phyloP scores from a whole-genome alignment of 2,888 invertebrate genomes.

The Trichogramma dendrolimi region DNA sequence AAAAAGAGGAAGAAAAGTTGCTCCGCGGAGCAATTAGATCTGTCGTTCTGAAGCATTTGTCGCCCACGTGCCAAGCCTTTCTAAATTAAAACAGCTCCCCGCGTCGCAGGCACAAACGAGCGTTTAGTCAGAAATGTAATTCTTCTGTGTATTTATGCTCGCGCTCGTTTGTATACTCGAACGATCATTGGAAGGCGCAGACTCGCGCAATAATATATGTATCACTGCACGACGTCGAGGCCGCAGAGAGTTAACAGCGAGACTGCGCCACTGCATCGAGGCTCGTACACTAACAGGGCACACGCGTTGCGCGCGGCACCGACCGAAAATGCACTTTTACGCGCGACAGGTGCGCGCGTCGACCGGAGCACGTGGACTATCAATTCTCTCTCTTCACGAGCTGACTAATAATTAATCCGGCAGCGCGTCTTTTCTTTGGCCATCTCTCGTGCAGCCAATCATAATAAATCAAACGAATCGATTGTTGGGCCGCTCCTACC shows the following conservation, averaged over 20 bases:
- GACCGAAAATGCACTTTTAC: too few relatives aligned
- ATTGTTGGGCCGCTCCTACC: not conserved
- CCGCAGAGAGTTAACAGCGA: not conserved
- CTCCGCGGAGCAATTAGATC: slow-evolving; percentile 33
- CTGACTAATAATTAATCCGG: slow-evolving; percentile 40
- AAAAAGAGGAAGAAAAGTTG: not conserved
- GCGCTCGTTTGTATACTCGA: slow-evolving; percentile 2
- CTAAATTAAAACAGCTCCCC: slow-evolving; percentile 32
- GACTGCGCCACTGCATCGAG: not conserved
- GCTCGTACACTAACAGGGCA: slow-evolving; percentile 27
- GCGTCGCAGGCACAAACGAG: too few relatives aligned
- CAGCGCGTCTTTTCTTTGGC: slow-evolving; percentile 5
- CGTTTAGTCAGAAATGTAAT: slow-evolving; percentile 14
- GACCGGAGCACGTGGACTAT: slow-evolving; percentile 27
- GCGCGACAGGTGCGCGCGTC: not conserved
- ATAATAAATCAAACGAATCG: slow-evolving; percentile 14
- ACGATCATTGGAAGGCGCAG: slow-evolving; percentile 2
- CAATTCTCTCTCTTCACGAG: slow-evolving; percentile 38
- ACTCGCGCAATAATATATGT: not conserved
- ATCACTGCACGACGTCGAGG: too few relatives aligned
- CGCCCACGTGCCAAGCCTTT: slow-evolving; percentile 26
- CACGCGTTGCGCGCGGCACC: not conserved
- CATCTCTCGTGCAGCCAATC: slow-evolving; percentile 6
- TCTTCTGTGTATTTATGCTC: slow-evolving; percentile 2
- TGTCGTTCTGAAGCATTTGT: slow-evolving; percentile 36